Evolutionary conservation across 2,797 vertebrate species (phyloP), one percentile per base, ranked within the genome.

Genomic region (Oreochromis grahami): DNA sequence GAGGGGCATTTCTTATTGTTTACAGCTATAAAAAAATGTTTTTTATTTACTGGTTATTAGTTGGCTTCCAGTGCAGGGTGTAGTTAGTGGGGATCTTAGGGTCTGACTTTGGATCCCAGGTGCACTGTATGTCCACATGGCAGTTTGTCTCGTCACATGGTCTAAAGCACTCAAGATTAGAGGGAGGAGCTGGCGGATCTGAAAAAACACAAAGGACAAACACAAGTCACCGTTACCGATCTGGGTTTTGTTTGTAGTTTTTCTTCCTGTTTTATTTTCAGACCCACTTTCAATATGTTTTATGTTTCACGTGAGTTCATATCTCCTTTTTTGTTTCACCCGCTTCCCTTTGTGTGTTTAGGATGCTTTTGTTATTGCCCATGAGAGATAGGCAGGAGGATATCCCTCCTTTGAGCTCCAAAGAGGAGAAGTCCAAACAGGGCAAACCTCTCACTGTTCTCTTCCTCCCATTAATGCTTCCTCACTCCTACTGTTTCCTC

Each of bases 41-140:
- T 6, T 48, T 70, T 68, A 3, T 24, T 93, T 93, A 95, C 96
- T 53, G 4, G 11, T 1, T 58, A n/a, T 76, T 1, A 34, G 2
- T 21, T 8, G 84, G 21, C 34, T 79, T 3, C 96, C 96, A 97
- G 85, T 95, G 78, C 24, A 97, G 88, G 14, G 48, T 94, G 88
- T 96, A 96, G 24, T 12, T 78, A 4, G 82, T 84, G 34, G 83
- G 72, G 52, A 19, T 55, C 17, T 63, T 76, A 21, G 79, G 38
- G 63, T 87, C 72, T 11, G 24, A 52, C 9, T 8, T 56, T 26
- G 79, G 29, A 21, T 90, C 77, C 96, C 95, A 97, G 38, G 14
- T 45, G 68, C 97, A 97, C 43, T 87, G 32, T n/a, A 97, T 95
- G 48, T 84, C 3, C 6, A 0, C 19, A 10, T 1, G 3, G n/a